phyloP scores from a whole-genome alignment of 2,888 invertebrate genomes.

The Nudaria mundana region DNA sequence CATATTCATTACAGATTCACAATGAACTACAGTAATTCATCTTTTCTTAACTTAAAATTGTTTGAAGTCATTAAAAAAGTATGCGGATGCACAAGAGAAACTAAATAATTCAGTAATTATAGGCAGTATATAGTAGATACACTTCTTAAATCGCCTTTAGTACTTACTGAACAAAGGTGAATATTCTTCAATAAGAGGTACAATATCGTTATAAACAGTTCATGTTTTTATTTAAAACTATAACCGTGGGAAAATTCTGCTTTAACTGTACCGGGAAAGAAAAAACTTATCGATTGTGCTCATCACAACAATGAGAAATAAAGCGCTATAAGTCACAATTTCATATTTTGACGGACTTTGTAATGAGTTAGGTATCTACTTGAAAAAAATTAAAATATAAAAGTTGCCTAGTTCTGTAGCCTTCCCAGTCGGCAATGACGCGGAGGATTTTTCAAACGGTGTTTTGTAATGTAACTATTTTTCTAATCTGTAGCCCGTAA shows the following conservation, averaged over 20 bases:
- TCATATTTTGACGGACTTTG: neutral
- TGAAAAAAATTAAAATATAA: too few species aligned
- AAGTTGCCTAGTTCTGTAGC: too few species aligned
- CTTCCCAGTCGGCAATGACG: too few species aligned
- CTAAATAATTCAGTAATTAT: constrained; percentile 18
- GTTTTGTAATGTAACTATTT: too few species aligned
- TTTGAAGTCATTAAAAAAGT: constrained; percentile 7
- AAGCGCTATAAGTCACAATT: constrained; percentile 9
- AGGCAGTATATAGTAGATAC: constrained; percentile 4
- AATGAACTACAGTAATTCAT: too few species aligned
- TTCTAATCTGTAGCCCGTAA: constrained; percentile 19
- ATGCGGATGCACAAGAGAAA: constrained; percentile 25
- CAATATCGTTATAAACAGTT: constrained; percentile 26
- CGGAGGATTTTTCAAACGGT: too few species aligned
- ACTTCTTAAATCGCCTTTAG: neutral
- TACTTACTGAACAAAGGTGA: constrained; percentile 6
- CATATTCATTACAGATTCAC: too few species aligned
- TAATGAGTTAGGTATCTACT: too few species aligned
- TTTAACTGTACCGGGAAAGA: constrained; percentile 61
- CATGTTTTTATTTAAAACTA: constrained; percentile 49
- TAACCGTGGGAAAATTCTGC: constrained; percentile 66
- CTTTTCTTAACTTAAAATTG: neutral
- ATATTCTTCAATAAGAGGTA: constrained; percentile 6
- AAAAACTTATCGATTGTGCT: constrained; percentile 52
- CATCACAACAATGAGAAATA: constrained; percentile 7